These are phyloP conservation scores for Cromileptes altivelis DNA, from an alignment of 2,113 vertebrate species.

Conservation along the genomic window DNA sequence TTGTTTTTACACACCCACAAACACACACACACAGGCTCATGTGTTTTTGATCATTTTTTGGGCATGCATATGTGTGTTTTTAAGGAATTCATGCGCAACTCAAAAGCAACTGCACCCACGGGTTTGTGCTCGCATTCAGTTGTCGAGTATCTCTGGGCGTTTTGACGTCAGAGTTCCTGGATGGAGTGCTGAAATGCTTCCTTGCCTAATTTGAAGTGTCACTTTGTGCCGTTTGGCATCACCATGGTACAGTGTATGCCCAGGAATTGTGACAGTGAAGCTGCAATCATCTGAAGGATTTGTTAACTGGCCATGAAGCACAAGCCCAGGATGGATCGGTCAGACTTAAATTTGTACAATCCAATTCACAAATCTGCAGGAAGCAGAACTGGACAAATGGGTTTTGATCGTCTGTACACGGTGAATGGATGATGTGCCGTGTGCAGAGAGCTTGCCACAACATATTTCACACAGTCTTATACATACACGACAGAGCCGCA, in stretches of 20 bases:
- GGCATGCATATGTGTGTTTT: neutral
- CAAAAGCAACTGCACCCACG: conserved; percentile 4
- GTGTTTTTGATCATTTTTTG: conserved; percentile 4
- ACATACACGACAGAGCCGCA: neutral
- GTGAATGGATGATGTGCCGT: conserved; percentile 9
- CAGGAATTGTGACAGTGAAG: conserved; percentile 5
- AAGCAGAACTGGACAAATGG: conserved; percentile 11
- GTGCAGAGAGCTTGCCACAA: conserved; percentile 13
- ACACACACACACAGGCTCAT: neutral
- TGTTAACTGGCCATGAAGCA: conserved; percentile 26
- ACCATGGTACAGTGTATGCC: neutral
- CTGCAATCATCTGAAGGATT: conserved; percentile 21
- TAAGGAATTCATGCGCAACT: neutral
- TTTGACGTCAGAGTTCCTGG: conserved; percentile 46
- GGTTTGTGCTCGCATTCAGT: conserved; percentile 17
- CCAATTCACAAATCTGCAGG: neutral
- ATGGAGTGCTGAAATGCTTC: conserved; percentile 7
- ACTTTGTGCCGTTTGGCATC: conserved; percentile 40
- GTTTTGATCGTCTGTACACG: neutral
- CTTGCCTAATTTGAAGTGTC: conserved; percentile 45
- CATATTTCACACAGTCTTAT: conserved; percentile 26
- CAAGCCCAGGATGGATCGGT: conserved; percentile 9
- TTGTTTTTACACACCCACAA: conserved; percentile 23
- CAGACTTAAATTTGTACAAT: neutral
- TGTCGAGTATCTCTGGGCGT: neutral